A percentile compares a stretch with the other conserved stretches of the same genome.
Evolutionary conservation across 1,140 invertebrate genomes (phyloP).

Genomic region (Cyphomyrmex costatus): DNA sequence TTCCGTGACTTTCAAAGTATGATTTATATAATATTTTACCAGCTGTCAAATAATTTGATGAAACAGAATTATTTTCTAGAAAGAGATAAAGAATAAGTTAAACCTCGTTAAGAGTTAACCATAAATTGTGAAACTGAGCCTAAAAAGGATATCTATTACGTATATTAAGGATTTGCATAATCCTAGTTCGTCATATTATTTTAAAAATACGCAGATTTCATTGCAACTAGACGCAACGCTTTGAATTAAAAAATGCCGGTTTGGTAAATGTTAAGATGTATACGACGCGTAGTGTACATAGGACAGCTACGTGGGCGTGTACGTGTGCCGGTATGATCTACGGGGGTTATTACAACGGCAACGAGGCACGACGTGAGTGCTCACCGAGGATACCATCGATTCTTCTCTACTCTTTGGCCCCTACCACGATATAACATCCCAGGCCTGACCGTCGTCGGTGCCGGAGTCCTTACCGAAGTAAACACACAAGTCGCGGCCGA

Average conservation of each 20-base stretch:
- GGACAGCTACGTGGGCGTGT: constrained; percentile 26
- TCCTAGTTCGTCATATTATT: background rate
- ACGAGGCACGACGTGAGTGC: constrained; percentile 74
- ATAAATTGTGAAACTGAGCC: no score
- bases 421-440: constrained; percentile 76
- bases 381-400: constrained; percentile 70
- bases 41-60: background rate
- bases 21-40: background rate
- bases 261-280: constrained; percentile 20
- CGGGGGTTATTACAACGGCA: constrained; percentile 82
- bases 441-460: constrained; percentile 28
- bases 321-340: constrained; percentile 77
- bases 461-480: constrained; percentile 52
- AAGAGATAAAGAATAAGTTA: no score
- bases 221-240: no score
- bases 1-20: background rate
- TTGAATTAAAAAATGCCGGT: background rate
- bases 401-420: constrained; percentile 75
- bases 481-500: constrained; percentile 56
- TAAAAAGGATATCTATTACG: background rate
- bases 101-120: no score
- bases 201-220: background rate
- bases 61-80: no score
- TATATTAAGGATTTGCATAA: background rate
- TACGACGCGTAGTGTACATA: constrained; percentile 3